Evolutionary conservation across 1,140 invertebrate genomes (phyloP).

Genomic region (Phenacoccus solenopsis): DNA sequence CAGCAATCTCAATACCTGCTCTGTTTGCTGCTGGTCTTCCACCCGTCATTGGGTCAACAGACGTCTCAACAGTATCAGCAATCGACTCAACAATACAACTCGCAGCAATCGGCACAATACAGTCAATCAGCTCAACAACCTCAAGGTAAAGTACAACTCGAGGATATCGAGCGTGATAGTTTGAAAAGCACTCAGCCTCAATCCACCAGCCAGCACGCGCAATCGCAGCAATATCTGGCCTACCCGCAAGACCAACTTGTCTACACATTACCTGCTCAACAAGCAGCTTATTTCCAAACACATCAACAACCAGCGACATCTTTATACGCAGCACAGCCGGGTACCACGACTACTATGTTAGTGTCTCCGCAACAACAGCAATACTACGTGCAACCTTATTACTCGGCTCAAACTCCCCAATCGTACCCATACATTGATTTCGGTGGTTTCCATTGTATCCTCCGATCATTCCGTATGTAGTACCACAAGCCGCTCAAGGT

Average conservation of each 20-base stretch:
- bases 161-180: slow-evolving; percentile 5
- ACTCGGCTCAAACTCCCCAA: not conserved
- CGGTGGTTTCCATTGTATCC: not conserved
- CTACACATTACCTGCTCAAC: not conserved
- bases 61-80: not conserved
- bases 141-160: not conserved
- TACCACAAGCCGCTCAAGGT: not conserved
- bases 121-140: not conserved
- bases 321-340: not conserved
- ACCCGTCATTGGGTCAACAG: not conserved
- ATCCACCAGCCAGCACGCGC: not conserved
- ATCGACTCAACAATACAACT: not conserved
- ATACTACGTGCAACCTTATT: not conserved
- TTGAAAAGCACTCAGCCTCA: not conserved
- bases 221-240: not conserved
- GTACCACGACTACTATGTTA: no score
- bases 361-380: not conserved
- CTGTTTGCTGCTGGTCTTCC: not conserved
- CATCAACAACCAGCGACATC: not conserved
- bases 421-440: not conserved
- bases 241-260: not conserved
- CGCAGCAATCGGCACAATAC: not conserved
- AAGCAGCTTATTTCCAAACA: not conserved
- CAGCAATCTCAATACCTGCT: not conserved
- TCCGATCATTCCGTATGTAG: not conserved